Conservation (phyloP, 2,113 vertebrate species). For the Emydocephalus ijimae region DNA sequence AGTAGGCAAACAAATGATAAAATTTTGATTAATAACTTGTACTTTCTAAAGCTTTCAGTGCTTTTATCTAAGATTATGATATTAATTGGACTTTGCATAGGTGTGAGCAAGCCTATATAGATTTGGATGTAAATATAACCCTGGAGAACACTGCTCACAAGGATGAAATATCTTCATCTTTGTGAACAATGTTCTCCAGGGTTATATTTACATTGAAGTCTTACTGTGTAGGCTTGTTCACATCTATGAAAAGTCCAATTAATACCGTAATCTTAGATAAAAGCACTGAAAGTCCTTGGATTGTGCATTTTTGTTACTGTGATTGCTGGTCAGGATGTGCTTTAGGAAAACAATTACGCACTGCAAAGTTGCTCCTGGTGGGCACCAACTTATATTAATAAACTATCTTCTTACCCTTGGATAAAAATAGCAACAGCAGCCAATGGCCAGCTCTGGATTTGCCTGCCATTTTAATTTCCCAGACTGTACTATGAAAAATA, state of each 20-base stretch:
- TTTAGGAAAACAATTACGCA: background rate
- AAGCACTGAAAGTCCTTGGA: background rate
- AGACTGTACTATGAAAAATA: background rate
- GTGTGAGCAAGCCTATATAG: background rate
- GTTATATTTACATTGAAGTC: too few relatives aligned
- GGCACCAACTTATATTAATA: background rate
- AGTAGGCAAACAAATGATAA: background rate
- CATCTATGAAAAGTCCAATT: too few relatives aligned
- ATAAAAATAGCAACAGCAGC: background rate
- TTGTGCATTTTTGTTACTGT: background rate
- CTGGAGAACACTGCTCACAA: background rate
- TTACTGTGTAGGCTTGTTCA: too few relatives aligned
- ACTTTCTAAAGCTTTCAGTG: background rate
- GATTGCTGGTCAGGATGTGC: background rate
- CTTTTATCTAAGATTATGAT: background rate
- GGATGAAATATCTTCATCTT: background rate
- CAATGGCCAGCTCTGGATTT: background rate
- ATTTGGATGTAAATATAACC: background rate
- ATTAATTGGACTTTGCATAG: constrained; percentile 1
- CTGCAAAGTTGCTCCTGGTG: background rate
- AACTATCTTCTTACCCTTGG: background rate
- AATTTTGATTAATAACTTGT: background rate
- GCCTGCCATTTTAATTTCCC: background rate
- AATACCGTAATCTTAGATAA: too few relatives aligned
- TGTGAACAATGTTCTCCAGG: too few relatives aligned